Percentiles rank a stretch among this genome's conserved stretches.
Evolutionary conservation across 2,888 invertebrate genomes (phyloP).

Genomic region (Minunthozetes semirufus): DNA sequence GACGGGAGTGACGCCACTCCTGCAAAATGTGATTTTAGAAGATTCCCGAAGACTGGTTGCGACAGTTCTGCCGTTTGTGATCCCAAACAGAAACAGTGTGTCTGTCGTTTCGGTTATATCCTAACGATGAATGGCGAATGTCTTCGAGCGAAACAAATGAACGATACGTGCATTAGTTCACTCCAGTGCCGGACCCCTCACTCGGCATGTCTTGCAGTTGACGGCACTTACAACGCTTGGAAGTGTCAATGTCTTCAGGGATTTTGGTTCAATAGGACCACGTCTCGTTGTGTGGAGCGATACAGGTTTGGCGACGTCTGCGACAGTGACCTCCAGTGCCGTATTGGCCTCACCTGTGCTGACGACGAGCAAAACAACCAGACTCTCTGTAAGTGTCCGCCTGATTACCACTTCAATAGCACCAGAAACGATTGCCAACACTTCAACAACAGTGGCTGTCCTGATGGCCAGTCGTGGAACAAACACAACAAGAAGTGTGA

Average conservation of each 20-base stretch:
- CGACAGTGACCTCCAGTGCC: not conserved
- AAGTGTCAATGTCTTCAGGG: slow-evolving; percentile 13
- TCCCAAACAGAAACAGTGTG: not conserved
- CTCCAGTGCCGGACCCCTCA: not conserved
- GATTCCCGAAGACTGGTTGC: slow-evolving; percentile 8
- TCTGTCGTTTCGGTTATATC: not conserved
- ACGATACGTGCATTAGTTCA: not conserved
- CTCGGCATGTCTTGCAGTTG: slow-evolving; percentile 2
- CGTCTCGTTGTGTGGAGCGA: not conserved
- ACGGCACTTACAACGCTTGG: not conserved
- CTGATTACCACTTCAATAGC: not conserved
- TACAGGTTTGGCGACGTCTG: not conserved
- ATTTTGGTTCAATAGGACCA: not conserved
- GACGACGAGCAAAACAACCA: not conserved
- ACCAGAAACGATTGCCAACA: slow-evolving; percentile 17
- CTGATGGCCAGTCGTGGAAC: slow-evolving; percentile 32
- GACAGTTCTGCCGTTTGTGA: not conserved
- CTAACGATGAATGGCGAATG: not conserved
- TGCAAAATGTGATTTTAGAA: slow-evolving; percentile 1
- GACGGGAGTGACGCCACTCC: not conserved
- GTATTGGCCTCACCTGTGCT: not conserved
- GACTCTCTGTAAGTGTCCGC: slow-evolving; percentile 17
- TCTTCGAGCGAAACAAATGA: not conserved
- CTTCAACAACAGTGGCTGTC: slow-evolving; percentile 32
- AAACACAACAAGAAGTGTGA: slow-evolving; percentile 27